Evolutionary conservation across 2,888 invertebrate genomes (phyloP).

Genomic region (Heliconius ethilla): DNA sequence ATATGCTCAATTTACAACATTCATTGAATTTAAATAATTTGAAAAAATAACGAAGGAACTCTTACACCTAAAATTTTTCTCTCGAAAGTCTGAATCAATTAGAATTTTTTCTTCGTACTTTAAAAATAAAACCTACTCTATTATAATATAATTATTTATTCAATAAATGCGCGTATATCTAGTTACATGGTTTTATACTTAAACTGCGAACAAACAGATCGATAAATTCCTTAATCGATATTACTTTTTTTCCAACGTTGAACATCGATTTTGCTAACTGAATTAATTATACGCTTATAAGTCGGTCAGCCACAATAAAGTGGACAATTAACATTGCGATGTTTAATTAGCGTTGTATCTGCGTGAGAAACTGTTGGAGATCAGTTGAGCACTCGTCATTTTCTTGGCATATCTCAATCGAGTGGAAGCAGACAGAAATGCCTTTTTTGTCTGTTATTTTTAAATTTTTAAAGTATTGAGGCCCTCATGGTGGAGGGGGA

Average conservation of each 20-base stretch:
- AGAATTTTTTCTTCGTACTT: too few species aligned
- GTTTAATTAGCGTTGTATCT: conserved; percentile 14
- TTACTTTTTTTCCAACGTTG: neutral
- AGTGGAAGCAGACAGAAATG: too few species aligned
- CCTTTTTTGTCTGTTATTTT: too few species aligned
- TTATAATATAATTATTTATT: neutral
- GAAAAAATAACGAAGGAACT: neutral
- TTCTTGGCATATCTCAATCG: neutral
- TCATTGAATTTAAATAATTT: neutral
- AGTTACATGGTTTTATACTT: too few species aligned
- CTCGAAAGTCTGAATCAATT: neutral
- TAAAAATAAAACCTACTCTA: neutral
- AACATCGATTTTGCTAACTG: conserved; percentile 10
- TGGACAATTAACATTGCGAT: conserved; percentile 18
- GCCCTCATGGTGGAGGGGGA: too few species aligned
- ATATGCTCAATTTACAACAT: too few species aligned
- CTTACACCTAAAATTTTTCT: neutral
- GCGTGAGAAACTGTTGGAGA: conserved; percentile 3
- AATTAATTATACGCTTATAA: conserved; percentile 3
- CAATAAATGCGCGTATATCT: neutral
- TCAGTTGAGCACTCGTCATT: neutral
- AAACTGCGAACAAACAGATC: neutral
- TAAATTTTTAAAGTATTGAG: too few species aligned
- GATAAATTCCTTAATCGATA: neutral
- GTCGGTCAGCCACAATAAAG: conserved; percentile 17